Evolutionary conservation across 2,888 invertebrate genomes (phyloP).

Genomic region (Epinotia brunnichana): DNA sequence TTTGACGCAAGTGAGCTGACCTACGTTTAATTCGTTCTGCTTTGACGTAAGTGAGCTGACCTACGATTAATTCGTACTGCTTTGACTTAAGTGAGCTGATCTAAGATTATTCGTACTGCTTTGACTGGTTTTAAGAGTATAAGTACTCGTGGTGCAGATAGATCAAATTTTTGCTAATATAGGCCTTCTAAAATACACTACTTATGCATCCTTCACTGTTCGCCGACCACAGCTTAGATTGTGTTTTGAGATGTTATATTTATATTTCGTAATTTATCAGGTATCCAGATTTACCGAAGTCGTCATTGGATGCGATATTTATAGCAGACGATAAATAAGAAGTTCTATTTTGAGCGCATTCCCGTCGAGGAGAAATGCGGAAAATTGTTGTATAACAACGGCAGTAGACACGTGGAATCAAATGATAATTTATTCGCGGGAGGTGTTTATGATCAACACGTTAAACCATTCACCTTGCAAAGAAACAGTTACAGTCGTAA

Average conservation of each 20-base stretch:
- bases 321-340: conserved; percentile 29
- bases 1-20: background rate
- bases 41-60: background rate
- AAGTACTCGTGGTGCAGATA: background rate
- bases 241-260: background rate
- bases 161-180: background rate
- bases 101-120: background rate
- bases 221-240: background rate
- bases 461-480: conserved; percentile 29
- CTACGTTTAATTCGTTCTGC: background rate
- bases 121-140: background rate
- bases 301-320: conserved; percentile 27
- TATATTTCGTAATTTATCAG: conserved; percentile 2
- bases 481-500: conserved; percentile 46
- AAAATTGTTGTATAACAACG: conserved; percentile 22
- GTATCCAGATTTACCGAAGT: conserved; percentile 14
- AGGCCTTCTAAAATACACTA: background rate
- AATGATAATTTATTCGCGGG: conserved; percentile 44
- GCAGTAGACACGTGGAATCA: conserved; percentile 16
- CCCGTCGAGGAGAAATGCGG: background rate
- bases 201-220: background rate
- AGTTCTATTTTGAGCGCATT: conserved; percentile 31
- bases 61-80: background rate
- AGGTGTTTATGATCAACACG: conserved; percentile 18
- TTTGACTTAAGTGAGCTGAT: background rate